Base-by-base conservation (phyloP, 2,888 invertebrate species). In the Diloba caeruleocephala region DNA sequence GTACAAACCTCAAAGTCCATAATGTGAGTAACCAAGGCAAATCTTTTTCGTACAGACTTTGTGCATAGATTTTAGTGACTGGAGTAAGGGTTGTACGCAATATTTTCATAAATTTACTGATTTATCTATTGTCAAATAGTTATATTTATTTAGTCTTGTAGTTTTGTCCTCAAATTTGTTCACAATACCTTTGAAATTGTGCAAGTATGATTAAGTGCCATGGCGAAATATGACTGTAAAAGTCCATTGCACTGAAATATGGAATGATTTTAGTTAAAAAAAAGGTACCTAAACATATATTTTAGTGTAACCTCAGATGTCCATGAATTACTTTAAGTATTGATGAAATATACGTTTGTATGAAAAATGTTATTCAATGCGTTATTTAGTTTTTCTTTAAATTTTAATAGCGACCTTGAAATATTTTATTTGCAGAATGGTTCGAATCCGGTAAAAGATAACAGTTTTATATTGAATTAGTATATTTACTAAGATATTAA, bases 61-160 rank as follows among this genome's bases (percentile, higher is more conserved):
- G n/a, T n/a, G n/a, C n/a, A n/a, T n/a, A n/a, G n/a, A n/a, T n/a
- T n/a, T n/a, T n/a, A n/a, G n/a, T n/a, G n/a, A n/a, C n/a, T n/a
- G n/a, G n/a, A n/a, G n/a, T 21, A 21, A 21, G 21, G 21, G 5
- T 21, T 21, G 21, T 7, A 21, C 7, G 7, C 2, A 21, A 21
- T 21, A 21, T 21, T n/a, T n/a, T n/a, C n/a, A 21, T 21, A 1
- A 5, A 4, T 21, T 21, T 21, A 17, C 17, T 3, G 5, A 17
- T 5, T 17, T 17, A 3, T n/a, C n/a, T n/a, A n/a, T n/a, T n/a
- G n/a, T 23, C 12, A 23, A 10, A 41, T 23, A 31, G 17, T 39
- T 29, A 21, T 28, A 34, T 33, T 41, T 32, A 38, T 13, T 56
- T 59, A 59, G 58, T 59, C 55, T 13, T 13, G 12, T 21, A 26